Evolutionary conservation across 2,113 vertebrate species (phyloP), one percentile per base, ranked within the genome.

Genomic region (Entelurus aequoreus): DNA sequence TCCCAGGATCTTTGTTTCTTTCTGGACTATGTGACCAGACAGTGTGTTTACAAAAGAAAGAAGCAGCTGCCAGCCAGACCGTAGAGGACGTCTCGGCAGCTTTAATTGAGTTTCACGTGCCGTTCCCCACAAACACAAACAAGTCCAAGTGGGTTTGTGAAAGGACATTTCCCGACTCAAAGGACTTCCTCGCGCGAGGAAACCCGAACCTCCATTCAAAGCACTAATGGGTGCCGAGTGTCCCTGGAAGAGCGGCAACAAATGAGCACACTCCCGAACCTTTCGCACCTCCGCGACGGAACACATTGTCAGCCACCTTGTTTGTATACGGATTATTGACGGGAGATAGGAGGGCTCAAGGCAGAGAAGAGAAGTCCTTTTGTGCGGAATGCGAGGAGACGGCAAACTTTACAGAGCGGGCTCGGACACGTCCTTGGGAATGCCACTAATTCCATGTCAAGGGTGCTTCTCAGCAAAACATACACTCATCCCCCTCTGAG

Each of bases 351-450:
- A 6, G 66, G 11, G 61, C 65, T 51, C 57, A 50, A 47, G 62
- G 4, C 2, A 50, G 50, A 64, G 62, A 69, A 42, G 42, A 16
- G 52, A 63, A 35, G 12, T 37, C 13, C 48, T 68, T 68, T 35
- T 75, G 49, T 13, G 37, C 10, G 65, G 66, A 74, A 66, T 70
- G 19, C 37, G 35, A 72, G 60, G 65, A 68, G 71, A 66, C 35
- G 62, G 60, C 38, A 69, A 49, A 71, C 61, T 65, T 70, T n/a
- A 48, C 38, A 51, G 61, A 64, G 63, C 88, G 55, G 84, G 89
- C 82, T 70, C 14, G 58, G 62, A 81, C 89, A 12, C 56, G 82
- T 86, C 75, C 77, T 4, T 54, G 69, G 72, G 77, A 87, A 89
- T 89, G 71, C 81, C 62, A 56, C 67, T 84, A 69, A 85, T 86